A percentile compares a stretch with the other conserved stretches of the same genome.
Conservation (phyloP, 1,140 invertebrate species). For the Drosophila santomea region DNA sequence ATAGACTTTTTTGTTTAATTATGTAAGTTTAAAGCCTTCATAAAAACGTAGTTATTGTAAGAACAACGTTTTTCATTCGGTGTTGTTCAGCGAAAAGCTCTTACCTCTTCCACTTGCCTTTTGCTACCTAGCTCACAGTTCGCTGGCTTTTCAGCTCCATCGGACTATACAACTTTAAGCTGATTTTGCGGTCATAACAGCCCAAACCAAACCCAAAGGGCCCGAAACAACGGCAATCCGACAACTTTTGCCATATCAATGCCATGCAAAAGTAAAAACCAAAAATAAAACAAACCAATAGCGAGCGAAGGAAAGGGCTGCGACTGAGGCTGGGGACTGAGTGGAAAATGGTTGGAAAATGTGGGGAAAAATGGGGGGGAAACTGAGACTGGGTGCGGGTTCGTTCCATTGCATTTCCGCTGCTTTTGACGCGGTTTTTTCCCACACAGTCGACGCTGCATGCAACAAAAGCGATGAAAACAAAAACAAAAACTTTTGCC, state of each 20-base stretch:
- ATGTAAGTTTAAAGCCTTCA: background rate
- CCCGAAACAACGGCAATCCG: constrained; percentile 48
- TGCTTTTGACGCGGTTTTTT: constrained; percentile 78
- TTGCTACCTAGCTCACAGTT: constrained; percentile 12
- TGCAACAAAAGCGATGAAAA: constrained; percentile 40
- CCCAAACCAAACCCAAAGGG: background rate
- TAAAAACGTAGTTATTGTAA: too few relatives aligned
- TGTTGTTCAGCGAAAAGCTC: constrained; percentile 1
- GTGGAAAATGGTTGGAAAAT: constrained; percentile 10
- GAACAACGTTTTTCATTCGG: too few relatives aligned
- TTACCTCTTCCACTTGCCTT: background rate
- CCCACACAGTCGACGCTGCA: constrained; percentile 40
- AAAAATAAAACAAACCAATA: constrained; percentile 19
- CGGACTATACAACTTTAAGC: constrained; percentile 40
- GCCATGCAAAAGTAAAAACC: constrained; percentile 31
- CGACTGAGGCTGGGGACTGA: background rate
- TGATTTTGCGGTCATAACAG: constrained; percentile 54
- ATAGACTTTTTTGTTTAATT: background rate
- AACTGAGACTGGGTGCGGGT: constrained; percentile 2
- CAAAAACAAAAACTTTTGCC: constrained; percentile 75
- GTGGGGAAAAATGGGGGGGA: constrained; percentile 15
- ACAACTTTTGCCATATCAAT: constrained; percentile 65
- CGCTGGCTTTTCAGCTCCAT: constrained; percentile 38
- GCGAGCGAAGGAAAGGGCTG: constrained; percentile 14
- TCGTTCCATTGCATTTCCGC: constrained; percentile 69